Base-by-base conservation (phyloP, 2,113 vertebrate genomes). In the Myrmophylax atrothorax region DNA sequence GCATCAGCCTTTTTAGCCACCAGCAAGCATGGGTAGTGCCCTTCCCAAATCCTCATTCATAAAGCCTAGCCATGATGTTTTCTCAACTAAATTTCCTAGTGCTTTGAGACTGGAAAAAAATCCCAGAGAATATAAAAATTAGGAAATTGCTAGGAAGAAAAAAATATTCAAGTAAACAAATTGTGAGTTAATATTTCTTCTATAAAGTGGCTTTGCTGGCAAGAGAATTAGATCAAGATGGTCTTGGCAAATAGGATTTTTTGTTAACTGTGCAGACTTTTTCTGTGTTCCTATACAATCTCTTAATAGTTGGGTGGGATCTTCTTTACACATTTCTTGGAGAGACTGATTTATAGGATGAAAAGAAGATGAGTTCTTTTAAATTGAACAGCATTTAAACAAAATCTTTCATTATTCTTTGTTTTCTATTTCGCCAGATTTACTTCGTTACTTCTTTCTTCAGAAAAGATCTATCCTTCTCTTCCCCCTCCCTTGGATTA, bases 221-320 rank as follows among this genome's bases (percentile, higher is more conserved):
- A 91, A 76, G 75, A 97, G 91, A 97, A 97, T 95, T 89, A 93
- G 90, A 95, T 79, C 92, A 94, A 92, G 84, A 93, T 90, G 87
- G 94, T 95, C 85, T 97, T 98, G 97, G 97, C 97, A 97, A 84
- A 69, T 59, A 73, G 28, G 5, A 31, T 96, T 84, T 97, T 98
- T 82, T 97, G 87, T 96, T 97, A 97, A 96, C 95, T 97, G 94
- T 25, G 4, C 72, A 95, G 94, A 93, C 55, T 58, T 97, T 95
- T 95, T 78, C 87, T 96, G 85, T 95, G 78, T 88, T 97, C 46
- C 26, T 46, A 55, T 82, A 56, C 20, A 84, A 33, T 66, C 14
- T 73, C 59, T 80, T 91, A 80, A 70, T 72, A 84, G 69, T 87
- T 92, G 93, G 84, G 93, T 93, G 87, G 93, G 80, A 91, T 88